These are phyloP conservation scores for Archivesica marissinica DNA, from an alignment of 1,140 invertebrate genomes.

Conservation along the genomic window DNA sequence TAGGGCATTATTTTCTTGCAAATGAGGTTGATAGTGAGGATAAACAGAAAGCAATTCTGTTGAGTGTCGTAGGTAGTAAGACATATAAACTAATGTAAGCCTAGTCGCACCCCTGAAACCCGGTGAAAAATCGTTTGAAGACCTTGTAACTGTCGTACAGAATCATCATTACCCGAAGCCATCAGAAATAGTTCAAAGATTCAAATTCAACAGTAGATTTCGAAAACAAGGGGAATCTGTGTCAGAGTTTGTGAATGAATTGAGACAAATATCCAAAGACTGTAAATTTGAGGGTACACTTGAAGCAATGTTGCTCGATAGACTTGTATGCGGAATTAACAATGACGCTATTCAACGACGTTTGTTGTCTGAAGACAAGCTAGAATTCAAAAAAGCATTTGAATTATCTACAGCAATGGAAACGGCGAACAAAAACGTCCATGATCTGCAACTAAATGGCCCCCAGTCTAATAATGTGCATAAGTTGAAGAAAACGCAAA, in stretches of 20 bases:
- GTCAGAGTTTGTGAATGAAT: not conserved
- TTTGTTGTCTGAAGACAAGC: slow-evolving; percentile 2
- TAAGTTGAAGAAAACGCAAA: no score
- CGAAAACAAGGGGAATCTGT: slow-evolving; percentile 25
- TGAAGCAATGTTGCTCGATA: not conserved
- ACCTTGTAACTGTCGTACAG: not conserved
- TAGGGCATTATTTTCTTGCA: no score
- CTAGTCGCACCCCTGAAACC: not conserved
- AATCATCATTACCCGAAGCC: slow-evolving; percentile 24
- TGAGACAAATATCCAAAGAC: slow-evolving; percentile 1
- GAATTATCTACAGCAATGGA: slow-evolving; percentile 45
- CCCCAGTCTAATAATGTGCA: no score
- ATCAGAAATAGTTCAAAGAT: not conserved
- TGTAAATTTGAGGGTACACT: slow-evolving; percentile 27
- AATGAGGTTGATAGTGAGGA: no score
- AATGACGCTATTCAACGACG: slow-evolving; percentile 13
- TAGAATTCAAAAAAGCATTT: slow-evolving; percentile 19
- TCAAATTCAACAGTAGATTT: slow-evolving; percentile 30
- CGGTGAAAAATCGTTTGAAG: not conserved
- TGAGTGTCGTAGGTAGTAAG: no score
- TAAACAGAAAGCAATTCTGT: no score
- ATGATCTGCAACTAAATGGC: no score
- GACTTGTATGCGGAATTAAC: slow-evolving; percentile 4
- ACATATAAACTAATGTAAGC: no score
- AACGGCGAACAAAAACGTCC: slow-evolving; percentile 31